Conservation (phyloP, 2,888 invertebrate species). For the Sphinx pinastri region DNA sequence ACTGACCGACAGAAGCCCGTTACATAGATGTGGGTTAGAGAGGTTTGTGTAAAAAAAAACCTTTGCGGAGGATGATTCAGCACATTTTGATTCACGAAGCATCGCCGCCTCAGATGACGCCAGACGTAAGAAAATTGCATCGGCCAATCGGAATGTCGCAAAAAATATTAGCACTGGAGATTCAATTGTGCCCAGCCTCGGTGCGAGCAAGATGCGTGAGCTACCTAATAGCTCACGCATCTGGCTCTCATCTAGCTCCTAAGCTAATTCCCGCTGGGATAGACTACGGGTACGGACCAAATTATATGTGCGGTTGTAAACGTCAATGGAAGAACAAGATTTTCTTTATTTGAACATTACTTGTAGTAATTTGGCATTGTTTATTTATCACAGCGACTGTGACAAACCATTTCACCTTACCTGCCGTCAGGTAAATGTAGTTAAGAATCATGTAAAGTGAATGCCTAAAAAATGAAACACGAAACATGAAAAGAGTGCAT, state of each 20-base stretch:
- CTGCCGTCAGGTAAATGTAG: too few relatives aligned
- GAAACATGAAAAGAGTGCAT: too few relatives aligned
- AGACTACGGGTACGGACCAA: conserved; percentile 59
- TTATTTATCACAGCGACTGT: too few relatives aligned
- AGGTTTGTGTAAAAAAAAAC: conserved; percentile 44
- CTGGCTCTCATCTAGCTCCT: too few relatives aligned
- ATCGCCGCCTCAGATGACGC: conserved; percentile 37
- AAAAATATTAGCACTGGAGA: conserved; percentile 69
- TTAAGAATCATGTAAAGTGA: too few relatives aligned
- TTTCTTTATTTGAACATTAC: background rate
- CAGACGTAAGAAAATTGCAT: conserved; percentile 59
- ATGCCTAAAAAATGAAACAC: too few relatives aligned
- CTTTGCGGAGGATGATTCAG: conserved; percentile 41
- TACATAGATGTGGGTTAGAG: conserved; percentile 52
- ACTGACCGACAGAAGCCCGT: conserved; percentile 46
- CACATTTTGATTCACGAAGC: conserved; percentile 40
- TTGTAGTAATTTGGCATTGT: too few relatives aligned
- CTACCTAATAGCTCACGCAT: too few relatives aligned
- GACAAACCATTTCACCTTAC: too few relatives aligned
- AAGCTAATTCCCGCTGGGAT: conserved; percentile 76
- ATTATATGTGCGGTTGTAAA: background rate
- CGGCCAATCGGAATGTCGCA: conserved; percentile 57
- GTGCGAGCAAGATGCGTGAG: conserved; percentile 59
- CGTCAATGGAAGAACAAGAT: background rate
- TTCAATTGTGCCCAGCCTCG: conserved; percentile 60